Evolutionary conservation across 2,797 vertebrate species (phyloP).

Genomic region (Rhinophrynus dorsalis): DNA sequence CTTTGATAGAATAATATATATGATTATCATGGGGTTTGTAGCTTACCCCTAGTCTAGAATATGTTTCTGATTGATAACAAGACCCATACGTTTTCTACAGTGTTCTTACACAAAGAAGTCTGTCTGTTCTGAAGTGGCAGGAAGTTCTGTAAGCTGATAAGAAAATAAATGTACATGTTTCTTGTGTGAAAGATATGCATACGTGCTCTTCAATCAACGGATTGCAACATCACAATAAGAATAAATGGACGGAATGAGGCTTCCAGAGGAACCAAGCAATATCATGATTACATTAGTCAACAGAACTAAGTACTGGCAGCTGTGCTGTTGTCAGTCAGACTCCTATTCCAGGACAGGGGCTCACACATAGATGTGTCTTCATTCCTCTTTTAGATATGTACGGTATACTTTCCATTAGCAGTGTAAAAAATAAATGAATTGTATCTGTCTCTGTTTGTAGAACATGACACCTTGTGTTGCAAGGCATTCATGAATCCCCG

Average conservation of each 20-base stretch:
- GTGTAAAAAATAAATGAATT: neutral
- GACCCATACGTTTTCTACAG: too few relatives aligned
- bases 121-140: too few relatives aligned
- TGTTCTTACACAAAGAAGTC: too few relatives aligned
- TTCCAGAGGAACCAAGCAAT: neutral
- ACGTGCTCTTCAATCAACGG: neutral
- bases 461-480: neutral
- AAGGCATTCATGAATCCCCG: neutral
- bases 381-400: neutral
- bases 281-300: neutral
- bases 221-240: neutral
- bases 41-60: too few relatives aligned
- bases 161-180: too few relatives aligned
- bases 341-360: neutral
- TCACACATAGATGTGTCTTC: neutral
- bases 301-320: constrained; percentile 15
- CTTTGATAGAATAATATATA: too few relatives aligned
- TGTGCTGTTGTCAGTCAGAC: neutral
- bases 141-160: too few relatives aligned
- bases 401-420: neutral
- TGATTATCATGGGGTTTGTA: too few relatives aligned
- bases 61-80: too few relatives aligned
- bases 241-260: neutral
- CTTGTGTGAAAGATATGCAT: too few relatives aligned
- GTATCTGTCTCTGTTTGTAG: neutral